These are phyloP conservation scores for Megalopta genalis DNA, from an alignment of 1,140 invertebrate species.

Conservation along the genomic window DNA sequence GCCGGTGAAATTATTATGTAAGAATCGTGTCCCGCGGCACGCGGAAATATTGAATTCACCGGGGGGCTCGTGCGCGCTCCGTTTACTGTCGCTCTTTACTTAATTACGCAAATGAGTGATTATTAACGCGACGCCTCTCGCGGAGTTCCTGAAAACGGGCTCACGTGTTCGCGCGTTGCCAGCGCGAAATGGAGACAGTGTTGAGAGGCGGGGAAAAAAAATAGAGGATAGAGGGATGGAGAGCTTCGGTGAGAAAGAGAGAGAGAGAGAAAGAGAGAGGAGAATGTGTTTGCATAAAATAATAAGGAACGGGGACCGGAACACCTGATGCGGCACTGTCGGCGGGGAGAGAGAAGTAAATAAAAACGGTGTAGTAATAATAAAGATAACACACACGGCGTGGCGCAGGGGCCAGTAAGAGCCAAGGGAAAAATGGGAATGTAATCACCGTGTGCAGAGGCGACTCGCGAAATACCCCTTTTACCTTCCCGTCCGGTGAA, in stretches of 20 bases:
- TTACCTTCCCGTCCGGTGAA: slow-evolving; percentile 4
- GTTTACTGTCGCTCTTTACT: slow-evolving; percentile 32
- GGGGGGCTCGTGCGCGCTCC: not conserved
- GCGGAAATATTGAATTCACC: slow-evolving; percentile 12
- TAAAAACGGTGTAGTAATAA: slow-evolving; percentile 27
- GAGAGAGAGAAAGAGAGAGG: not conserved
- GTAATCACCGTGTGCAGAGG: slow-evolving; percentile 34
- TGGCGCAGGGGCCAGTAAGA: not conserved
- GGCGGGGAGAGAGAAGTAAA: not conserved
- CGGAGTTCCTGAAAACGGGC: not conserved
- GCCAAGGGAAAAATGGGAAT: slow-evolving; percentile 24
- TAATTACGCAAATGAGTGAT: slow-evolving; percentile 50
- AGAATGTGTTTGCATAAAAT: slow-evolving; percentile 44
- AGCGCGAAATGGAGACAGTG: not conserved
- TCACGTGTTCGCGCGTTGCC: slow-evolving; percentile 4
- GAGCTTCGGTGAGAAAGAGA: not conserved
- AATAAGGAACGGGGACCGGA: slow-evolving; percentile 23
- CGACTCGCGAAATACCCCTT: slow-evolving; percentile 26
- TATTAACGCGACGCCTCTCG: slow-evolving; percentile 29
- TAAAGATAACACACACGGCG: slow-evolving; percentile 29
- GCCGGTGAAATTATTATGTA: slow-evolving; percentile 18
- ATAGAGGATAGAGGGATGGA: not conserved
- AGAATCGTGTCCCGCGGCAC: slow-evolving; percentile 9
- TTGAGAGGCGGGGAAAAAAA: no score
- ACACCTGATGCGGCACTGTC: not conserved